Percentiles rank a stretch among this genome's conserved stretches.
phyloP scores from a whole-genome alignment of 2,113 vertebrate genomes.

The Leptobrachium ailaonicum region DNA sequence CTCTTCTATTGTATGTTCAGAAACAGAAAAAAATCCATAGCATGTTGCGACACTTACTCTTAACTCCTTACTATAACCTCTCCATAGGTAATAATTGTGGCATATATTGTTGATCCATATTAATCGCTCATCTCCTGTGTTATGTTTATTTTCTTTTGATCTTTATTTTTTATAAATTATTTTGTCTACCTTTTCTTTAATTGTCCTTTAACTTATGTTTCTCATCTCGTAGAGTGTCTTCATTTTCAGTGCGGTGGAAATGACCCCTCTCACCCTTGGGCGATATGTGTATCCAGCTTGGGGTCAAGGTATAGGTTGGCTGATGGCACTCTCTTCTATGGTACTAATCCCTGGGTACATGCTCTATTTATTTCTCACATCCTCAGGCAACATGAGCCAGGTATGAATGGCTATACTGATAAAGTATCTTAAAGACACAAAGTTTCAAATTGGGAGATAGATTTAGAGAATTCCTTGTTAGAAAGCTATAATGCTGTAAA shows the following conservation, averaged over 20 bases:
- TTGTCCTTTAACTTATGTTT: neutral
- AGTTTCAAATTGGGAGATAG: too few species aligned
- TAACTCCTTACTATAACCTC: too few species aligned
- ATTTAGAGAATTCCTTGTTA: too few species aligned
- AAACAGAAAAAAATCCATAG: too few species aligned
- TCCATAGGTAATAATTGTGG: too few species aligned
- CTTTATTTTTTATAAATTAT: too few species aligned
- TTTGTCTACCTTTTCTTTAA: neutral
- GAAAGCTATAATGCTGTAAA: too few species aligned
- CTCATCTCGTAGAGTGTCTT: slow-evolving; percentile 71
- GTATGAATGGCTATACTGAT: slow-evolving; percentile 51
- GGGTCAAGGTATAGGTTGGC: slow-evolving; percentile 84
- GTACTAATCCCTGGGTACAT: slow-evolving; percentile 81
- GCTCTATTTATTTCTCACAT: slow-evolving; percentile 76
- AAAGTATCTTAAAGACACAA: too few species aligned
- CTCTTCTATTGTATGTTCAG: neutral
- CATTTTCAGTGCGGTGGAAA: slow-evolving; percentile 85
- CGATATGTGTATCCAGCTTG: slow-evolving; percentile 82
- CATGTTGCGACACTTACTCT: too few species aligned
- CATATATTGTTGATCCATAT: too few species aligned
- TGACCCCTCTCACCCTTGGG: slow-evolving; percentile 83
- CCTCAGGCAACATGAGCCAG: slow-evolving; percentile 70
- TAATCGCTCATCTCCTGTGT: too few species aligned
- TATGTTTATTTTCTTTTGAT: too few species aligned
- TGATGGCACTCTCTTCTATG: slow-evolving; percentile 88